Evolutionary conservation across 2,888 invertebrate species (phyloP).

Genomic region (Drosophila falleni): DNA sequence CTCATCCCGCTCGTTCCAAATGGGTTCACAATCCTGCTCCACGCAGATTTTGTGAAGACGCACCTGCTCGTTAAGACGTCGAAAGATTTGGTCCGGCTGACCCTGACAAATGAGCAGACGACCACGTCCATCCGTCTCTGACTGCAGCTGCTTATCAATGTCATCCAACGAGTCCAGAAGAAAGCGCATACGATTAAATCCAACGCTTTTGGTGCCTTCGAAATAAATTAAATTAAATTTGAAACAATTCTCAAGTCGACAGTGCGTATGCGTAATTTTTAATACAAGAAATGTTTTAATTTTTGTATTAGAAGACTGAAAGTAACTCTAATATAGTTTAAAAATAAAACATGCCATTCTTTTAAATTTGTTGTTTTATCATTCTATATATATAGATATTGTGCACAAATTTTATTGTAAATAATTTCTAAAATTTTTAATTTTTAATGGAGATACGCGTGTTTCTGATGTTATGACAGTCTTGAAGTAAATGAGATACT

Average conservation of each 20-base stretch:
- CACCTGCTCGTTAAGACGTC: conserved; percentile 87
- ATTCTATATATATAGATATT: too few species aligned
- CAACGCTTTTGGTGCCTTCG: conserved; percentile 88
- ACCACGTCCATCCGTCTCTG: conserved; percentile 86
- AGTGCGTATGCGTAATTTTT: conserved; percentile 14
- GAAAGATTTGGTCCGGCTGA: conserved; percentile 87
- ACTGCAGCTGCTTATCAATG: conserved; percentile 87
- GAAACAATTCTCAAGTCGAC: not conserved
- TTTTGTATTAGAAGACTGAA: too few species aligned
- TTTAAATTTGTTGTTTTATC: too few species aligned
- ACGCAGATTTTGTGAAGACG: conserved; percentile 87
- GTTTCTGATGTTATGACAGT: too few species aligned
- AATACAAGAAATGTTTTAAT: not conserved
- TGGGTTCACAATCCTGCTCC: conserved; percentile 90
- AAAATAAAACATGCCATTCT: too few species aligned
- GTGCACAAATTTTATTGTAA: too few species aligned
- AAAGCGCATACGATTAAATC: conserved; percentile 90
- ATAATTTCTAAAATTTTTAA: too few species aligned
- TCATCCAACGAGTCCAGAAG: conserved; percentile 89
- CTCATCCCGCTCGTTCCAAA: conserved; percentile 89
- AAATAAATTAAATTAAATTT: not conserved
- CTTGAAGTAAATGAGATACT: too few species aligned
- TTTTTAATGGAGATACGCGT: too few species aligned
- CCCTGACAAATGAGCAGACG: conserved; percentile 88
- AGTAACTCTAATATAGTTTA: too few species aligned